A percentile compares a stretch with the other conserved stretches of the same genome.
Evolutionary conservation across 2,888 invertebrate genomes (phyloP).

Genomic region (Chloromyia formosa): DNA sequence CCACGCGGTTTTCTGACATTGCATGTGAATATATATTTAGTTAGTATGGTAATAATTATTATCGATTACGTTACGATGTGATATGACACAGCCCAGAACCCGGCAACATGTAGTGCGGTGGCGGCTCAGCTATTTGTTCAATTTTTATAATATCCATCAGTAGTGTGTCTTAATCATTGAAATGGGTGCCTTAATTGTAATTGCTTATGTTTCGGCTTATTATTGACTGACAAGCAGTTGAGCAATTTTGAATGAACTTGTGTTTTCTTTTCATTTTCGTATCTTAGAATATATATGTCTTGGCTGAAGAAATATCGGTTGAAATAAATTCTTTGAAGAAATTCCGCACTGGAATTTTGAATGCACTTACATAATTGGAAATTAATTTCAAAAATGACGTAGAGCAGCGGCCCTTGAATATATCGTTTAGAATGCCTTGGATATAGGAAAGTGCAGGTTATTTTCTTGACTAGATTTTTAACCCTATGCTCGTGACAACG

Average conservation of each 20-base stretch:
- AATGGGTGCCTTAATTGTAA: neutral
- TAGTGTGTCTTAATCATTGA: neutral
- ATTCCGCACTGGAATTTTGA: neutral
- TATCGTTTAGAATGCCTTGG: too few species aligned
- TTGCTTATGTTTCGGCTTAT: too few species aligned
- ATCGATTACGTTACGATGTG: neutral
- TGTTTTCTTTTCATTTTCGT: neutral
- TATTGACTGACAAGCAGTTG: neutral
- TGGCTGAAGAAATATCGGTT: too few species aligned
- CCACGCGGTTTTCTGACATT: too few species aligned
- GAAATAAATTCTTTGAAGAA: too few species aligned
- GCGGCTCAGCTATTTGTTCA: constrained; percentile 12
- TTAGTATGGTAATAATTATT: neutral
- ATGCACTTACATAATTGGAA: too few species aligned
- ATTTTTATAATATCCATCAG: constrained; percentile 21
- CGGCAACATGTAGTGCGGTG: neutral
- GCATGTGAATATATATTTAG: neutral
- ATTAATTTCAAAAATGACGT: too few species aligned
- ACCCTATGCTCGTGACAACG: too few species aligned
- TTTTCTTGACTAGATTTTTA: too few species aligned
- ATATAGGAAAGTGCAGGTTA: too few species aligned
- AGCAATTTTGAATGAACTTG: neutral
- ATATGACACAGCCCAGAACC: neutral
- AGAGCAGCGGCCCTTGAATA: too few species aligned
- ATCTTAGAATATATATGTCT: too few species aligned